Percentiles rank a stretch among this genome's conserved stretches.
Conservation (phyloP, 2,113 vertebrate species). For the Coturnix japonica region DNA sequence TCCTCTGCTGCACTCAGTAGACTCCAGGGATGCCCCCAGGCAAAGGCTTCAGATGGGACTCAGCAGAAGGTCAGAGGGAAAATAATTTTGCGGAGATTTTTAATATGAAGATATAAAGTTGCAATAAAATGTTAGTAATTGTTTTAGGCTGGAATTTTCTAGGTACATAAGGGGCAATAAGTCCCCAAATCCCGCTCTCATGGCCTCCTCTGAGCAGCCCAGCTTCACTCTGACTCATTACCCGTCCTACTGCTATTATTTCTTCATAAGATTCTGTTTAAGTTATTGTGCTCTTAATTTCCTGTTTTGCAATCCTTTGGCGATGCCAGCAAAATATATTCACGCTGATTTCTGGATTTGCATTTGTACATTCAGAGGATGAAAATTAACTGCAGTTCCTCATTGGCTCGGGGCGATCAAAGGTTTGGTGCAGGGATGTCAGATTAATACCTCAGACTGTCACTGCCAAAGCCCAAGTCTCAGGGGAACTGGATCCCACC, state of each 20-base stretch:
- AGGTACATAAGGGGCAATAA: background rate
- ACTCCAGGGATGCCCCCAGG: slow-evolving; percentile 12
- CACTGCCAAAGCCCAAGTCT: background rate
- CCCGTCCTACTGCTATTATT: slow-evolving; percentile 26
- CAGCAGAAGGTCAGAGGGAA: slow-evolving; percentile 24
- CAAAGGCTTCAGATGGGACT: background rate
- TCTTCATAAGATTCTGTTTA: slow-evolving; percentile 61
- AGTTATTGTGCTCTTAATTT: slow-evolving; percentile 67
- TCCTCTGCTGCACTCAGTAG: background rate
- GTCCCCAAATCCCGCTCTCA: slow-evolving; percentile 1
- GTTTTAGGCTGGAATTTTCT: slow-evolving; percentile 37
- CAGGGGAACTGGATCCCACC: background rate
- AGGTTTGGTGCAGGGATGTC: background rate
- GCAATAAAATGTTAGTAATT: slow-evolving; percentile 6
- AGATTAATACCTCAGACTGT: background rate
- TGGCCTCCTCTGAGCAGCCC: background rate
- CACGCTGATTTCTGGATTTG: slow-evolving; percentile 49
- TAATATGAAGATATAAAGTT: background rate
- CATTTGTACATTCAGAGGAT: slow-evolving; percentile 33
- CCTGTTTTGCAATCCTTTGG: slow-evolving; percentile 64
- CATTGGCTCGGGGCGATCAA: background rate
- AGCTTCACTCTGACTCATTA: slow-evolving; percentile 10
- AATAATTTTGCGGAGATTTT: slow-evolving; percentile 28
- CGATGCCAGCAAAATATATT: slow-evolving; percentile 41
- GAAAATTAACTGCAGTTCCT: slow-evolving; percentile 42